Evolutionary conservation across 2,797 vertebrate genomes (phyloP).

Genomic region (Bucorvus abyssinicus): DNA sequence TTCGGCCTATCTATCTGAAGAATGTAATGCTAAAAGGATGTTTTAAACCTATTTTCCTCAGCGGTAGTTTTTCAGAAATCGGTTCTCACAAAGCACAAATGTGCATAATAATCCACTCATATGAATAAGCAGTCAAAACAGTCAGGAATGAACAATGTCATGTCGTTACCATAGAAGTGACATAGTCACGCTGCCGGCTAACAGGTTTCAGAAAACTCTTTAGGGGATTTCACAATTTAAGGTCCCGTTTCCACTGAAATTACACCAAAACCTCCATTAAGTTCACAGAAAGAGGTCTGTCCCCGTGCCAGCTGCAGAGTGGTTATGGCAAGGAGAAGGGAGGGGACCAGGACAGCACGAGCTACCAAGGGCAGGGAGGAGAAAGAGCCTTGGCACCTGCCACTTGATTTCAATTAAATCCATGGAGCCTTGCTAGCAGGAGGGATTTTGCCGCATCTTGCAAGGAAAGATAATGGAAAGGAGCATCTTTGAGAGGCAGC

Average conservation of each 20-base stretch:
- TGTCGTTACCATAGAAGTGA: background rate
- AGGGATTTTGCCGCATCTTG: background rate
- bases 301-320: background rate
- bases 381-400: background rate
- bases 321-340: background rate
- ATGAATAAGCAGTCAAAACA: conserved; percentile 2
- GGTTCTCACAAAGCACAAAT: background rate
- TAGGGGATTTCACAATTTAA: background rate
- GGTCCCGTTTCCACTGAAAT: background rate
- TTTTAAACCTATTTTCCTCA: background rate
- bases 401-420: background rate
- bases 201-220: background rate
- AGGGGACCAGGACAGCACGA: fast-evolving
- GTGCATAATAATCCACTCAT: background rate
- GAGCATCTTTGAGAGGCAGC: fast-evolving
- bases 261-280: background rate
- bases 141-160: background rate
- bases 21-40: background rate
- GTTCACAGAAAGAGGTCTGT: background rate
- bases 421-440: background rate
- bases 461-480: background rate
- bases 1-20: background rate
- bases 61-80: background rate
- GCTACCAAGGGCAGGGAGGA: background rate
- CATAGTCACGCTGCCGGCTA: background rate